These are phyloP conservation scores for Dromius quadrimaculatus DNA, from an alignment of 2,888 invertebrate species.

Conservation along the genomic window DNA sequence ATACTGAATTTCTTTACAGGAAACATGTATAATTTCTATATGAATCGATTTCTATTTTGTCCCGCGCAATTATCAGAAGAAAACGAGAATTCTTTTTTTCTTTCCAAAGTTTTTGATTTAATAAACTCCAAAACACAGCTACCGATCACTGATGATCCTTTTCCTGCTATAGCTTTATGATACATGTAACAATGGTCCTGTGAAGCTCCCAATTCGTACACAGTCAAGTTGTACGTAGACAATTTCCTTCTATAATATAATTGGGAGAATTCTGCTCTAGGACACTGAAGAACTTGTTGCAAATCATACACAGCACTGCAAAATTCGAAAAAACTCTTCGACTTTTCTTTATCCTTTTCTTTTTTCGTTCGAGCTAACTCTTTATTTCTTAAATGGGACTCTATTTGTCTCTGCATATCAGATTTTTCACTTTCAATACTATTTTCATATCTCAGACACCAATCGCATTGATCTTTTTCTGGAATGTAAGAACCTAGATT, in stretches of 20 bases:
- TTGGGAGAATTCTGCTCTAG: not conserved
- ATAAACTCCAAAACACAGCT: slow-evolving; percentile 60
- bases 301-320: not conserved
- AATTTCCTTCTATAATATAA: not conserved
- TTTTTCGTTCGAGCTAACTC: not conserved
- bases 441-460: not conserved
- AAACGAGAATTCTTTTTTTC: slow-evolving; percentile 56
- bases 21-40: slow-evolving; percentile 46
- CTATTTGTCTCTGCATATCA: not conserved
- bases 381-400: not conserved
- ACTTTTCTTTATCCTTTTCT: not conserved
- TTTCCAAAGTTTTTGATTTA: slow-evolving; percentile 39
- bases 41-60: slow-evolving; percentile 53
- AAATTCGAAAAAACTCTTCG: no score
- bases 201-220: slow-evolving; percentile 57
- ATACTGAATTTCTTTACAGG: slow-evolving; percentile 35
- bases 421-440: not conserved
- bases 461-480: not conserved
- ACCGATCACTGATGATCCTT: slow-evolving; percentile 61
- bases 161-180: slow-evolving; percentile 60
- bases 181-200: slow-evolving; percentile 59
- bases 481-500: not conserved
- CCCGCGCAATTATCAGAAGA: slow-evolving; percentile 59
- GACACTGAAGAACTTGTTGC: not conserved
- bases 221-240: slow-evolving; percentile 58